A percentile compares a stretch with the other conserved stretches of the same genome.
These are phyloP conservation scores for Tinea trinotella DNA, from an alignment of 2,888 invertebrate genomes.

Conservation along the genomic window DNA sequence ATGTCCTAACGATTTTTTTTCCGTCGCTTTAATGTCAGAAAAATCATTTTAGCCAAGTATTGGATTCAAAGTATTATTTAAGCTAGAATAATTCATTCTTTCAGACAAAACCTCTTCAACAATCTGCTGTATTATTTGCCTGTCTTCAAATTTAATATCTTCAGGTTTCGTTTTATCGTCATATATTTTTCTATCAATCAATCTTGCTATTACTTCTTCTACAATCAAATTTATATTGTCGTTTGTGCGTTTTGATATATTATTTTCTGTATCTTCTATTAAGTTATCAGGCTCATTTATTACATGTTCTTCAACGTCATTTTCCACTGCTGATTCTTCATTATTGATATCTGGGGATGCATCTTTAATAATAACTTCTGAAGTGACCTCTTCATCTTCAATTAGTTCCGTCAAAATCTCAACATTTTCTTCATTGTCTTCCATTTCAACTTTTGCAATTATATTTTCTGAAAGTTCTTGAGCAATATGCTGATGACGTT, in stretches of 20 bases:
- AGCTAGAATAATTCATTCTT: conserved; percentile 49
- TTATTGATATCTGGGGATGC: conserved; percentile 13
- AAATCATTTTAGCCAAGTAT: too few species aligned
- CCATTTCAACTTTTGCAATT: conserved; percentile 22
- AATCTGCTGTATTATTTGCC: conserved; percentile 57
- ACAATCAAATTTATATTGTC: conserved; percentile 60
- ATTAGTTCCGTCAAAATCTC: conserved; percentile 11
- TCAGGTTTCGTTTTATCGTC: conserved; percentile 66
- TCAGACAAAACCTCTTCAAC: conserved; percentile 62
- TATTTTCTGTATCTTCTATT: neutral
- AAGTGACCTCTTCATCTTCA: conserved; percentile 18
- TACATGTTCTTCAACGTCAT: conserved; percentile 1
- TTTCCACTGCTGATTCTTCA: conserved; percentile 3
- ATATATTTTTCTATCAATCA: conserved; percentile 66
- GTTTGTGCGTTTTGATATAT: conserved; percentile 31
- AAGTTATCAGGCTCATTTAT: neutral
- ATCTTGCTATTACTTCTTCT: conserved; percentile 58
- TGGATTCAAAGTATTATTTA: conserved; percentile 25
- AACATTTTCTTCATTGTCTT: conserved; percentile 22
- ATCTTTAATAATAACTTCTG: neutral
- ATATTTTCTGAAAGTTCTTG: conserved; percentile 43
- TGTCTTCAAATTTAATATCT: conserved; percentile 56
- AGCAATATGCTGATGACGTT: conserved; percentile 57
- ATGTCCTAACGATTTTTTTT: too few species aligned
- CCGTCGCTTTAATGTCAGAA: too few species aligned